phyloP scores from a whole-genome alignment of 1,140 invertebrate species.

The Drosophila pectinifera region DNA sequence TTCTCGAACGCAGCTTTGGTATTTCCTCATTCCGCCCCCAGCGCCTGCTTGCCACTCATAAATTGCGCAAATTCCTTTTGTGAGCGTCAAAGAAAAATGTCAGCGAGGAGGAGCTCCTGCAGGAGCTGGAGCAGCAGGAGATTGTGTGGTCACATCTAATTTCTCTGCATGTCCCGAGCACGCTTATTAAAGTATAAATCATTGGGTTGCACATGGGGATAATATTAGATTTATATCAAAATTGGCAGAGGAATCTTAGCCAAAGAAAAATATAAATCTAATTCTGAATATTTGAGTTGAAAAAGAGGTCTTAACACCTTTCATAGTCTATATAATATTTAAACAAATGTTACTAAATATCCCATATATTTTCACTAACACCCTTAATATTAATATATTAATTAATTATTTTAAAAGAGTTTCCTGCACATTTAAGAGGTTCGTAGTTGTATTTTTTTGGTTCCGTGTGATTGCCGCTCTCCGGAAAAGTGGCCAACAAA shows the following conservation, averaged over 20 bases:
- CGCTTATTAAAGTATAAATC: slow-evolving; percentile 82
- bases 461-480: slow-evolving; percentile 6
- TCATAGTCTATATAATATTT: no score
- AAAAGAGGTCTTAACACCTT: background rate
- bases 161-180: slow-evolving; percentile 70
- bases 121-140: slow-evolving; percentile 6
- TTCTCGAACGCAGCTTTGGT: slow-evolving; percentile 66
- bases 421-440: background rate
- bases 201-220: slow-evolving; percentile 45
- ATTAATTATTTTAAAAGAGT: background rate
- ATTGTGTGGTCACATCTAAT: slow-evolving; percentile 62
- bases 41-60: slow-evolving; percentile 55
- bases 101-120: background rate
- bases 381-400: no score
- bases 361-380: no score
- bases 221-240: background rate
- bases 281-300: background rate
- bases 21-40: slow-evolving; percentile 49
- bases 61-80: slow-evolving; percentile 80
- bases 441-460: background rate
- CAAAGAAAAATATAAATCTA: background rate
- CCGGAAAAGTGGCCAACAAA: slow-evolving; percentile 52
- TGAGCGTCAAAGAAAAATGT: slow-evolving; percentile 64
- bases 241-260: background rate
- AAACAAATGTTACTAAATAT: no score